Conservation (phyloP, 2,113 vertebrate species). For the pig (Sus scrofa) region DNA sequence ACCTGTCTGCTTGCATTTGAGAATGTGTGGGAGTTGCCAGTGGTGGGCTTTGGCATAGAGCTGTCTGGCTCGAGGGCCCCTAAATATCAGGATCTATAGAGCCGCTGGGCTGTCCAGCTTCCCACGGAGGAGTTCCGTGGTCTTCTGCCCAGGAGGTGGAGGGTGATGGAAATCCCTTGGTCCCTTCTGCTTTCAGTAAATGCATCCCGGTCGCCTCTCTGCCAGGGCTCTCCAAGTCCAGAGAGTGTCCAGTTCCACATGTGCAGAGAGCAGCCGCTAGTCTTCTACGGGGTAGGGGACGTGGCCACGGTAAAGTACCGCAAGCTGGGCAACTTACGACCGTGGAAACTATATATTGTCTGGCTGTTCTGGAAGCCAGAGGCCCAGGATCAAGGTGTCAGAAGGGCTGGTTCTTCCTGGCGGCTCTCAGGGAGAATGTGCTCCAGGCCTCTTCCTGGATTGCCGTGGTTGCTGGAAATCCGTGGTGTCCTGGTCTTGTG, state of each 20-base stretch:
- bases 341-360: neutral
- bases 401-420: neutral
- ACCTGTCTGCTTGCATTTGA: neutral
- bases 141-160: neutral
- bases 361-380: neutral
- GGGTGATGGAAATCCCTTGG: neutral
- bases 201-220: neutral
- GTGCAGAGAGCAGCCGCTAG: neutral
- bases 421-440: neutral
- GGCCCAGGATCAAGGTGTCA: neutral
- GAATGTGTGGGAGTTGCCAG: neutral
- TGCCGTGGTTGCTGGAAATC: neutral
- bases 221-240: neutral
- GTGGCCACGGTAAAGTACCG: neutral
- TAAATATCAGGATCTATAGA: neutral
- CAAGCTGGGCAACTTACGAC: neutral
- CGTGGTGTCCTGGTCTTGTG: neutral
- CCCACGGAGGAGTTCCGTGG: neutral
- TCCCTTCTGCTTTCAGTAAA: neutral
- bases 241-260: neutral
- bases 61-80: neutral
- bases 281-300: neutral
- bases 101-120: neutral
- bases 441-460: neutral
- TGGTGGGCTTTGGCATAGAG: neutral